phyloP scores from a whole-genome alignment of 2,888 invertebrate species.

The Nasonia oneida region DNA sequence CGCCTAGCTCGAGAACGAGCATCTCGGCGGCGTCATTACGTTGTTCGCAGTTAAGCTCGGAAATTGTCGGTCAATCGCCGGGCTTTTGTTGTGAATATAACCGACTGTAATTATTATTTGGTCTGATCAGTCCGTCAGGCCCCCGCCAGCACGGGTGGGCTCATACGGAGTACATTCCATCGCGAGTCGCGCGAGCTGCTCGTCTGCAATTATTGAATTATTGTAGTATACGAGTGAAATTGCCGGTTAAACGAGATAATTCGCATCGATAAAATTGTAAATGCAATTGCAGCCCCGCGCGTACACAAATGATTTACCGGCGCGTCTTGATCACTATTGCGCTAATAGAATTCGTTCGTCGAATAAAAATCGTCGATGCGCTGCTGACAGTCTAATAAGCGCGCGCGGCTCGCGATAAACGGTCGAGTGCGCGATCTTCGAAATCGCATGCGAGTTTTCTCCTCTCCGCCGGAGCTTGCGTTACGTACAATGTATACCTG shows the following conservation, averaged over 20 bases:
- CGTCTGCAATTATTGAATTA: constrained; percentile 21
- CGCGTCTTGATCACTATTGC: background rate
- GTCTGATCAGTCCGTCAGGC: background rate
- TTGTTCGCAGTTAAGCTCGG: constrained; percentile 41
- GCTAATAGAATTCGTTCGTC: background rate
- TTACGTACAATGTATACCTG: no score
- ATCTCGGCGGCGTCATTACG: constrained; percentile 45
- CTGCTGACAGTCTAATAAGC: no score
- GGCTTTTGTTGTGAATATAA: constrained; percentile 11
- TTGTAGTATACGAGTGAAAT: background rate
- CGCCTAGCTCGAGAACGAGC: background rate
- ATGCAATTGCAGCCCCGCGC: background rate
- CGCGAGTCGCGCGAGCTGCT: background rate
- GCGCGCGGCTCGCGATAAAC: no score
- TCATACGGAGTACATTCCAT: no score
- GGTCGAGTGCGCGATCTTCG: no score
- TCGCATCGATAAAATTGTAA: background rate
- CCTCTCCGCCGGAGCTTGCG: no score
- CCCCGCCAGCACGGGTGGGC: no score
- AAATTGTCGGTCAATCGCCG: constrained; percentile 6
- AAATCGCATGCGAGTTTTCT: no score
- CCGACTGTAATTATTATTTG: constrained; percentile 31
- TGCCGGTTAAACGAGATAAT: background rate
- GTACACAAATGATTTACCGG: background rate
- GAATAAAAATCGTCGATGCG: no score